A percentile compares a stretch with the other conserved stretches of the same genome.
phyloP scores from a whole-genome alignment of 2,797 vertebrate genomes.

The Sitta carolinensis region DNA sequence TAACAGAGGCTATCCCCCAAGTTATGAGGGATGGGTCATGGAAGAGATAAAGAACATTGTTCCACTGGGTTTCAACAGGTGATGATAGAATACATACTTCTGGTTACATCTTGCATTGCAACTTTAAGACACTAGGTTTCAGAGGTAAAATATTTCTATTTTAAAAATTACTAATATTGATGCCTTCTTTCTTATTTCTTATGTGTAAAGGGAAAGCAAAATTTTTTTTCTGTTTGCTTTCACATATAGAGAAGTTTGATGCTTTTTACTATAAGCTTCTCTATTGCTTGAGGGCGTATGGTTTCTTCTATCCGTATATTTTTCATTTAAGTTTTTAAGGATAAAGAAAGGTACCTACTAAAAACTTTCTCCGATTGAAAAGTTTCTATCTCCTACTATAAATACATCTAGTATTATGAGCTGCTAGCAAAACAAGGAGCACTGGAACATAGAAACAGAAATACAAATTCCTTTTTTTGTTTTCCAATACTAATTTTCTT shows the following conservation, averaged over 20 bases:
- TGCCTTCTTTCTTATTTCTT: background rate
- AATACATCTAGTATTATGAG: background rate
- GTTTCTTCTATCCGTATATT: background rate
- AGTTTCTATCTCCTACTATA: background rate
- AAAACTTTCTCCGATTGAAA: background rate
- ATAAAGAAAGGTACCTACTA: background rate
- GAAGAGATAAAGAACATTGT: too few species aligned
- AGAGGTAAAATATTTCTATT: background rate
- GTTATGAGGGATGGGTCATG: too few species aligned
- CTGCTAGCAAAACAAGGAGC: background rate
- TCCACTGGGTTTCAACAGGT: too few species aligned
- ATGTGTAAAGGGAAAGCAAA: background rate
- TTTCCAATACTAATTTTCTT: background rate
- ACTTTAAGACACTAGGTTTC: background rate
- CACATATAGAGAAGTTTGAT: background rate
- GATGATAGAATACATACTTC: too few species aligned
- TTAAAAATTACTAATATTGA: background rate
- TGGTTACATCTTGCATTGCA: too few species aligned
- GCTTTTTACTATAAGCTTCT: background rate
- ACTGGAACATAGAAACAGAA: background rate
- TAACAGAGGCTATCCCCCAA: too few species aligned
- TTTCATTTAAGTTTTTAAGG: background rate
- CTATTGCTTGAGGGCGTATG: background rate
- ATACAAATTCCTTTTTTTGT: background rate
- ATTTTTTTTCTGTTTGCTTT: background rate